These are phyloP conservation scores for Psix sp. DNA, from an alignment of 1,140 invertebrate genomes.

Conservation along the genomic window DNA sequence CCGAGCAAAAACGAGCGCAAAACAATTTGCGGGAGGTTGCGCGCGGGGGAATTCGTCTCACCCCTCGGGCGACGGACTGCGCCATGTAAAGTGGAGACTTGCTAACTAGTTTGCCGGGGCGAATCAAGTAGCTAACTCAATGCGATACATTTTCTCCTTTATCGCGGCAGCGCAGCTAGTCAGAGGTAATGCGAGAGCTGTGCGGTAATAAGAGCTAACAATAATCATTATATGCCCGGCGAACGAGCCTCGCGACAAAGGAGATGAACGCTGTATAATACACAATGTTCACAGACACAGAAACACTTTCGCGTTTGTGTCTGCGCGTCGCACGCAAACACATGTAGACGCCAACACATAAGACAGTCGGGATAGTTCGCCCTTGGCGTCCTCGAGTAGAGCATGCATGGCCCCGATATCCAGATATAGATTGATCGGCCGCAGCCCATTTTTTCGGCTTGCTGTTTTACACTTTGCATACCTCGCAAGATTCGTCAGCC, in stretches of 20 bases:
- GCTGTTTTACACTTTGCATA: constrained; percentile 24
- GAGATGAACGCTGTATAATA: constrained; percentile 58
- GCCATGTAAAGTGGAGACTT: constrained; percentile 41
- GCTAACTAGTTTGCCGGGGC: constrained; percentile 53
- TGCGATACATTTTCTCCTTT: constrained; percentile 57
- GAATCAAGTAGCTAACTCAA: constrained; percentile 58
- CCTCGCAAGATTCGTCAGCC: constrained; percentile 11
- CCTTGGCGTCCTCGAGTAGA: constrained; percentile 41
- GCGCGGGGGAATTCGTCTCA: constrained; percentile 23
- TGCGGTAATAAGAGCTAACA: constrained; percentile 69
- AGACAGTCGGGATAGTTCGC: constrained; percentile 56
- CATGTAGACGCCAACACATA: no score
- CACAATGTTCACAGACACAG: constrained; percentile 49
- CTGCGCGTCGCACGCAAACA: constrained; percentile 11
- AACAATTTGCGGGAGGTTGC: constrained; percentile 38
- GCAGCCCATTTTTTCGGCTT: constrained; percentile 37
- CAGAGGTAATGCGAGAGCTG: constrained; percentile 71
- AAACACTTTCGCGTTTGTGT: neutral
- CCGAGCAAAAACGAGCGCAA: constrained; percentile 15
- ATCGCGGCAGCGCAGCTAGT: constrained; percentile 57
- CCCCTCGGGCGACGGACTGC: constrained; percentile 11
- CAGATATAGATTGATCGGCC: constrained; percentile 24
- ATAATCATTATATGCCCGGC: constrained; percentile 69
- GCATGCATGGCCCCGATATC: constrained; percentile 21
- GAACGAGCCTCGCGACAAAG: constrained; percentile 52